phyloP scores from a whole-genome alignment of 2,888 invertebrate genomes.

The Metellina segmentata region DNA sequence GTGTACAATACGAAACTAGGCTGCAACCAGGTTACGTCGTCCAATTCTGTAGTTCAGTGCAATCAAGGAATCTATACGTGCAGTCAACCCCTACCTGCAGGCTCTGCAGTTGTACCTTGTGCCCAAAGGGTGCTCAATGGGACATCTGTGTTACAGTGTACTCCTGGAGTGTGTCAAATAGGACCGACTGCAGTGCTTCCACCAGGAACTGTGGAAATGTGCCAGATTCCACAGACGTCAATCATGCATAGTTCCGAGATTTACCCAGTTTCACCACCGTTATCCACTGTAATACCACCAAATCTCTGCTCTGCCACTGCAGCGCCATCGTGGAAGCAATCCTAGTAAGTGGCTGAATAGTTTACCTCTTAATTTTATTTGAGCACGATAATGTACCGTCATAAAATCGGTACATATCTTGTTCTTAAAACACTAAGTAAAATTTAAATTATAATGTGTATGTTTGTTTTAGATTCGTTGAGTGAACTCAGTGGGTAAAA shows the following conservation, averaged over 20 bases:
- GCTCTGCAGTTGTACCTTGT: conserved; percentile 32
- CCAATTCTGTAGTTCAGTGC: conserved; percentile 20
- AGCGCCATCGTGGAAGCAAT: conserved; percentile 56
- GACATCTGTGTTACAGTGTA: conserved; percentile 30
- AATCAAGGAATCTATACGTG: conserved; percentile 38
- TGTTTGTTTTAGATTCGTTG: too few relatives aligned
- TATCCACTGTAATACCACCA: conserved; percentile 11
- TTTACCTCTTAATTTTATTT: neutral
- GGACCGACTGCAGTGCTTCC: conserved; percentile 18
- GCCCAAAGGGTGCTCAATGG: conserved; percentile 47
- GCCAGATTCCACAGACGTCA: conserved; percentile 11
- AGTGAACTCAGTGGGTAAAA: too few relatives aligned
- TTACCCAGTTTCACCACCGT: conserved; percentile 10
- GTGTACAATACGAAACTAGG: conserved; percentile 12
- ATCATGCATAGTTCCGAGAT: conserved; percentile 15
- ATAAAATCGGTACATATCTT: neutral
- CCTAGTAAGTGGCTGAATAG: conserved; percentile 54
- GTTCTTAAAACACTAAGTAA: neutral
- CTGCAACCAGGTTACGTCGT: too few relatives aligned
- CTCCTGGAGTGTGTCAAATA: conserved; percentile 46
- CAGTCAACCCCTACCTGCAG: neutral
- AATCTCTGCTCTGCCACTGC: conserved; percentile 33
- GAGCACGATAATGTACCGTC: neutral
- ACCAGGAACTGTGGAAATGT: conserved; percentile 25
- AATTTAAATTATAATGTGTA: neutral